phyloP scores from a whole-genome alignment of 2,113 vertebrate genomes.

The Eolophus roseicapilla region DNA sequence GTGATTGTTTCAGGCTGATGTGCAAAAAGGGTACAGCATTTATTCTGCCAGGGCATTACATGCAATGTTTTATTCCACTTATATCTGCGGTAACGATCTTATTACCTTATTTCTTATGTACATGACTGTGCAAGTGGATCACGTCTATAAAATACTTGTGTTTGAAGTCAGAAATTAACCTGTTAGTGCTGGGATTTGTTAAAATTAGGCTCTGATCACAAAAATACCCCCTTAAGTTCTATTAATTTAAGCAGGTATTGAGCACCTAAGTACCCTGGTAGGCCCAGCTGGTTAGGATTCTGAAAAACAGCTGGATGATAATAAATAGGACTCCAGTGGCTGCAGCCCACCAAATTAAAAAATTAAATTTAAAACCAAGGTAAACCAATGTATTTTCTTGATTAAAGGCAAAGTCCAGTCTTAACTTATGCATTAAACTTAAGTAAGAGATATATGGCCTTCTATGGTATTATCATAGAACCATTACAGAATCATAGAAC shows the following conservation, averaged over 20 bases:
- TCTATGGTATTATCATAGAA: neutral
- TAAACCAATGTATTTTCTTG: neutral
- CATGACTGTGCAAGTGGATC: accelerated
- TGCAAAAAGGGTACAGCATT: neutral
- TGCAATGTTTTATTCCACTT: neutral
- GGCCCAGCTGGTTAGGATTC: neutral
- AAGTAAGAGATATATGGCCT: neutral
- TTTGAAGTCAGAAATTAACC: neutral
- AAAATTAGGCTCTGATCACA: neutral
- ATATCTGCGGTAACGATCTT: accelerated
- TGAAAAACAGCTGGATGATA: neutral
- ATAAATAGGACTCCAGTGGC: neutral
- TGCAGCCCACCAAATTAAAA: neutral
- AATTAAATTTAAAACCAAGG: neutral
- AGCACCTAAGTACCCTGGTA: neutral
- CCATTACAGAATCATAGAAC: neutral
- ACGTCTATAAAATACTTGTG: neutral
- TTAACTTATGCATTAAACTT: neutral
- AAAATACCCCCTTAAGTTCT: neutral
- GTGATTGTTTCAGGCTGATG: neutral
- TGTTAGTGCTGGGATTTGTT: neutral
- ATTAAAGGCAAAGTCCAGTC: neutral
- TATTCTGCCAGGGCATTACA: neutral
- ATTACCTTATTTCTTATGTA: neutral
- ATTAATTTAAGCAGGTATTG: neutral